These are phyloP conservation scores for Tragelaphus buxtoni DNA, from an alignment of 2,113 vertebrate genomes.

Conservation along the genomic window DNA sequence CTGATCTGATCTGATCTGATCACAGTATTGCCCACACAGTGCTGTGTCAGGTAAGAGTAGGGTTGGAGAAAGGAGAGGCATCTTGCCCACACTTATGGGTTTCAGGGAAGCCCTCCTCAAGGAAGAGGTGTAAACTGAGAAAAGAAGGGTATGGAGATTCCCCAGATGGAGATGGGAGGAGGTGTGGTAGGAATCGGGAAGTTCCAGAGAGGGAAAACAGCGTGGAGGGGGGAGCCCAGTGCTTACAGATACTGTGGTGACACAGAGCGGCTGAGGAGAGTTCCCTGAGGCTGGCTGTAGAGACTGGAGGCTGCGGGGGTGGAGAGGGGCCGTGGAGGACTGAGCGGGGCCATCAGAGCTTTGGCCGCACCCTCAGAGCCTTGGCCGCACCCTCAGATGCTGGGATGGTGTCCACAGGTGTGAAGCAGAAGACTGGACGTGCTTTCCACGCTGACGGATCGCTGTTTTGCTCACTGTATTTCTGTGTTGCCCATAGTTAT, in stretches of 20 bases:
- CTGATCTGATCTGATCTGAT: too few species aligned
- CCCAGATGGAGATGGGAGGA: not conserved
- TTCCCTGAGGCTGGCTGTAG: accelerated
- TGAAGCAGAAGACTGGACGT: not conserved
- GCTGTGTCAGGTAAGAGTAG: not conserved
- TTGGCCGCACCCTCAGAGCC: not conserved
- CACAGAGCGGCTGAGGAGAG: not conserved
- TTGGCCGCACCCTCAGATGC: not conserved
- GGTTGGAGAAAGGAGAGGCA: too few species aligned
- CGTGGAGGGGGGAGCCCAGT: accelerated
- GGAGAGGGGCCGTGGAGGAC: not conserved
- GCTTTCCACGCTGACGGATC: accelerated
- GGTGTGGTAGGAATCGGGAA: not conserved
- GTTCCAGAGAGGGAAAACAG: not conserved
- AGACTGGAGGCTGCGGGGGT: not conserved
- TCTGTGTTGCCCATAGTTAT: not conserved
- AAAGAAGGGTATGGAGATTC: not conserved
- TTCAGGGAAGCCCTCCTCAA: not conserved
- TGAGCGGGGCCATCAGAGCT: too few species aligned
- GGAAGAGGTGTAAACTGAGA: not conserved
- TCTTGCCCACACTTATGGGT: not conserved
- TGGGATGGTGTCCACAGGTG: not conserved
- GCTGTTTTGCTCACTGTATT: not conserved
- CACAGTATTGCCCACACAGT: accelerated
- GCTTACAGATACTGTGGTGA: accelerated